phyloP scores from a whole-genome alignment of 1,140 invertebrate species.

The Meloidogyne hapla region DNA sequence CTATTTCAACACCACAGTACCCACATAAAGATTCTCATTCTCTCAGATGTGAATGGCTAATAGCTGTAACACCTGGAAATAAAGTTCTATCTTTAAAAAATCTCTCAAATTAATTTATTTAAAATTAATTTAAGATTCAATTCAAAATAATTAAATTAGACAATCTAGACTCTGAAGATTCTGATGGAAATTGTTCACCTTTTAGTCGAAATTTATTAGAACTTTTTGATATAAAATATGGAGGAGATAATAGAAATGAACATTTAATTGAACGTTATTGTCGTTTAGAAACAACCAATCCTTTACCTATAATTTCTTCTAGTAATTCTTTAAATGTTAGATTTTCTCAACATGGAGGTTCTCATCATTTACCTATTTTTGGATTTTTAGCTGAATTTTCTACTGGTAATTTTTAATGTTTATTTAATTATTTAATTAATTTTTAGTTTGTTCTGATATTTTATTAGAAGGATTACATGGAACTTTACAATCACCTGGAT shows the following conservation, averaged over 20 bases:
- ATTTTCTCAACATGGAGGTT: slow-evolving; percentile 58
- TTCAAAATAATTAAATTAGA: slow-evolving; percentile 50
- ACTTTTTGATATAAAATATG: slow-evolving; percentile 38
- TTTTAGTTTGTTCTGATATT: slow-evolving; percentile 54
- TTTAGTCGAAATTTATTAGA: slow-evolving; percentile 58
- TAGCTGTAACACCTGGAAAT: slow-evolving; percentile 51
- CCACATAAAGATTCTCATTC: slow-evolving; percentile 54
- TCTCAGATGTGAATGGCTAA: slow-evolving; percentile 55
- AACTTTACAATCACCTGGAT: slow-evolving; percentile 58
- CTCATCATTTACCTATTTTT: slow-evolving; percentile 50
- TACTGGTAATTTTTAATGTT: slow-evolving; percentile 39
- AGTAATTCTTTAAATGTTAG: slow-evolving; percentile 48
- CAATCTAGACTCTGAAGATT: slow-evolving; percentile 53
- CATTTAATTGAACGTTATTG: slow-evolving; percentile 49
- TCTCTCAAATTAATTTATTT: slow-evolving; percentile 14
- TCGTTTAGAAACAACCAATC: slow-evolving; percentile 35
- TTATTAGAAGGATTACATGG: slow-evolving; percentile 32
- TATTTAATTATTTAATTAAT: slow-evolving; percentile 20
- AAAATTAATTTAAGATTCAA: slow-evolving; percentile 49
- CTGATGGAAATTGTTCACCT: slow-evolving; percentile 48
- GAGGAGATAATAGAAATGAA: slow-evolving; percentile 19
- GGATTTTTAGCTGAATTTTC: slow-evolving; percentile 59
- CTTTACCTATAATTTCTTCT: slow-evolving; percentile 44
- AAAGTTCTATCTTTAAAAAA: background rate
- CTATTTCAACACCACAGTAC: slow-evolving; percentile 58